Conservation (phyloP, 1,140 invertebrate genomes). For the Archivesica marissinica region DNA sequence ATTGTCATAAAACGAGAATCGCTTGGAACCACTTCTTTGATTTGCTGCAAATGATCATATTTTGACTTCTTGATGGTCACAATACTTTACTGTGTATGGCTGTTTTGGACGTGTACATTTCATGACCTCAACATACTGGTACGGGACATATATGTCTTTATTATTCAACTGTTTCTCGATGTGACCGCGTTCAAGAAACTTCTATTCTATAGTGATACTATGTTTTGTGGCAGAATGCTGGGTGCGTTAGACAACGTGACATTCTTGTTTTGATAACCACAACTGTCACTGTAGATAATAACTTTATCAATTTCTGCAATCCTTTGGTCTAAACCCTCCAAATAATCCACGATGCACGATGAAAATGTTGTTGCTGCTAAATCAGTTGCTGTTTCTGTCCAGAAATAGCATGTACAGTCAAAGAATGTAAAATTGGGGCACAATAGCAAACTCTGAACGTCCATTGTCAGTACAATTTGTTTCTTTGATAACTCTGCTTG, state of each 20-base stretch:
- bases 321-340: slow-evolving; percentile 4
- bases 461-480: slow-evolving; percentile 14
- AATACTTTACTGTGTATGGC: slow-evolving; percentile 15
- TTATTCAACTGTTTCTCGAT: background rate
- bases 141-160: slow-evolving; percentile 6
- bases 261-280: too few species aligned
- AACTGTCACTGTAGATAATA: slow-evolving; percentile 21
- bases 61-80: slow-evolving; percentile 4
- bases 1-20: slow-evolving; percentile 42
- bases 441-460: slow-evolving; percentile 22
- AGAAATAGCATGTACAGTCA: slow-evolving; percentile 32
- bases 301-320: slow-evolving; percentile 1
- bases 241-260: too few species aligned
- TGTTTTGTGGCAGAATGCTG: background rate
- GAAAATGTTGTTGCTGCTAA: slow-evolving; percentile 14
- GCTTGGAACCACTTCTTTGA: slow-evolving; percentile 11
- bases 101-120: background rate
- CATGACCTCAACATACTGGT: slow-evolving; percentile 15
- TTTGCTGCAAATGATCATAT: slow-evolving; percentile 9
- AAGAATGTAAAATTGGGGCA: slow-evolving; percentile 15
- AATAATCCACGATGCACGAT: slow-evolving; percentile 18
- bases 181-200: background rate
- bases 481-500: background rate
- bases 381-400: slow-evolving; percentile 19
- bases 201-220: slow-evolving; percentile 3